Conservation (phyloP, 2,113 vertebrate genomes). For the Chrysochloris asiatica region DNA sequence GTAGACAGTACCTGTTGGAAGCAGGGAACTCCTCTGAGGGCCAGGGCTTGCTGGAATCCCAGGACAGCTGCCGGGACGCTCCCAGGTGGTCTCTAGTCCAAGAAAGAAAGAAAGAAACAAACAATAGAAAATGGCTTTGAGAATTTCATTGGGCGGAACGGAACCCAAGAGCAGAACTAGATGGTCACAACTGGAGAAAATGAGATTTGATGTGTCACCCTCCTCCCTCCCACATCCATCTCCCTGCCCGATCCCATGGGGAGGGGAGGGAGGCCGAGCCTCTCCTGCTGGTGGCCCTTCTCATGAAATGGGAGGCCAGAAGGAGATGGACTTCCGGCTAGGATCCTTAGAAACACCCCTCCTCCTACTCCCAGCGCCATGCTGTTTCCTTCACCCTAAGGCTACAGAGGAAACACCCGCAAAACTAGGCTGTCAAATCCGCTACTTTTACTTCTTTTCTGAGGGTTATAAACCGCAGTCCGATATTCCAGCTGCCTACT, state of each 20-base stretch:
- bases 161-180: no score
- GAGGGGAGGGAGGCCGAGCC: no score
- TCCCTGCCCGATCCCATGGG: neutral
- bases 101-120: neutral
- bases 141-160: neutral
- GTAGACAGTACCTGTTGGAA: constrained; percentile 90
- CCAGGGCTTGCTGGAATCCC: constrained; percentile 88
- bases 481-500: neutral
- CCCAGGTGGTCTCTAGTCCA: constrained; percentile 96
- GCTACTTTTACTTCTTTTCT: neutral
- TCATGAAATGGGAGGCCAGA: neutral
- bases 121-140: constrained; percentile 60
- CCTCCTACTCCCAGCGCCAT: rapidly evolving
- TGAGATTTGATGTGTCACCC: neutral
- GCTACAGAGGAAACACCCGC: neutral
- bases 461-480: neutral
- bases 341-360: neutral
- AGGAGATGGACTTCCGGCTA: neutral
- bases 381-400: neutral
- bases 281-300: neutral
- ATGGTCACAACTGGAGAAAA: no score
- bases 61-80: constrained; percentile 91
- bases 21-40: constrained; percentile 90
- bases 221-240: neutral
- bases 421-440: neutral